Evolutionary conservation across 2,113 vertebrate species (phyloP), one percentile per base, ranked within the genome.

Genomic region (Marcusenius ussheri): DNA sequence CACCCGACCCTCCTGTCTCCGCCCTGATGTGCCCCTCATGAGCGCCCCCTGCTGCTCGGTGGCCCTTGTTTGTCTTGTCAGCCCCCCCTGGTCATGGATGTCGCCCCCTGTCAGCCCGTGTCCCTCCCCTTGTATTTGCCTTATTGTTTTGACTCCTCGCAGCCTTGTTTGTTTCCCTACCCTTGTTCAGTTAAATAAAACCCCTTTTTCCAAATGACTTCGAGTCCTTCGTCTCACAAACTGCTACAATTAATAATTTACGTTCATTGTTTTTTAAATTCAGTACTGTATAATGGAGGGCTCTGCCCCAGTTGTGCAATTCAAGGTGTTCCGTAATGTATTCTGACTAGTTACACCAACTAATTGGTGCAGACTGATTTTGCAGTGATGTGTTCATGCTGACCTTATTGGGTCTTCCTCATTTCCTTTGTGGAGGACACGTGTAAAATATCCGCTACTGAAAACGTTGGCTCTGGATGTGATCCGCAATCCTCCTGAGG

Each of bases 351-450:
- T 9, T 84, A 47, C 83, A 84, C 39, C 17, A 13, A 3, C 83
- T 84, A 84, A 84, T 51, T 51, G 50, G 50, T 46, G 19, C 50
- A 46, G 17, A 50, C 77, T 47, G n/a, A 77, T 77, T 89, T 87
- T 15, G 5, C 46, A 56, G 15, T 53, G n/a, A 35, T 53, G 50
- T 53, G 27, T 17, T 42, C 47, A 35, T 35, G 45, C 85, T 53
- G 46, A 19, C 83, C 45, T 84, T 46, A 46, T 84, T 47, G 83
- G 47, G 83, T 84, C 83, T n/a, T 84, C 83, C 83, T n/a, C 83
- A 47, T 84, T 84, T 84, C 83, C 45, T 84, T n/a, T 84, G 83
- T 84, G 83, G 83, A 42, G 17, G 42, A 46, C 83, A 84, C 2
- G 13, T 53, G 85, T 53, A 87, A 53, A 51, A 56, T 51, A 87